phyloP scores from a whole-genome alignment of 2,888 invertebrate genomes.

The Morpho helenor region DNA sequence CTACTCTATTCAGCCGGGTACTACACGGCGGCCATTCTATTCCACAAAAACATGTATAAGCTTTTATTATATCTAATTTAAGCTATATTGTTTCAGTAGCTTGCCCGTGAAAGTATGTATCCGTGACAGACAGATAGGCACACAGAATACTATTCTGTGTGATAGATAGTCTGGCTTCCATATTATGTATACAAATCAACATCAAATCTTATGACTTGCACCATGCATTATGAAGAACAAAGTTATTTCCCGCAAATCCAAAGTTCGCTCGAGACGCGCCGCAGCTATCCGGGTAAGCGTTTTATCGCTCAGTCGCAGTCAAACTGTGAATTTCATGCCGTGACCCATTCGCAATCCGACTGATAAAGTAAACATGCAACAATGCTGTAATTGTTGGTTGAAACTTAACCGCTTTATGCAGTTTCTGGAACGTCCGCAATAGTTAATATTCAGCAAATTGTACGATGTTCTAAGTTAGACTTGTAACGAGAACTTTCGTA shows the following conservation, averaged over 20 bases:
- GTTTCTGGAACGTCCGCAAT: conserved; percentile 5
- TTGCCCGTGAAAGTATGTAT: background rate
- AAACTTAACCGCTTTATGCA: conserved; percentile 13
- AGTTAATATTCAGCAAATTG: background rate
- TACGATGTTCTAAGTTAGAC: no score
- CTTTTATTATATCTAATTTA: background rate
- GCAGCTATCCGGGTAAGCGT: conserved; percentile 64
- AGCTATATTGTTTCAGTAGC: background rate
- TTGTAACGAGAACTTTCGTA: no score
- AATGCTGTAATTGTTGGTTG: conserved; percentile 13
- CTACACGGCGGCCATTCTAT: no score
- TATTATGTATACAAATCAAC: background rate
- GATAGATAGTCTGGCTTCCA: background rate
- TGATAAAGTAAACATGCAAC: conserved; percentile 20
- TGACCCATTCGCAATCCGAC: conserved; percentile 25
- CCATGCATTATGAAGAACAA: conserved; percentile 31
- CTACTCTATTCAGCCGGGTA: no score
- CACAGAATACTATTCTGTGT: background rate
- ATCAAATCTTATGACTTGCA: conserved; percentile 26
- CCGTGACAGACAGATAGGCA: background rate
- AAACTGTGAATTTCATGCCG: conserved; percentile 42
- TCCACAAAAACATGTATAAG: background rate
- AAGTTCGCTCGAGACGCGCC: conserved; percentile 49
- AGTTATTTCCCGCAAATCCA: conserved; percentile 44
- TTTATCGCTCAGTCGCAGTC: conserved; percentile 66